Evolutionary conservation across 2,113 vertebrate species (phyloP), one percentile per base, ranked within the genome.

Genomic region (Mormoops blainvillei): DNA sequence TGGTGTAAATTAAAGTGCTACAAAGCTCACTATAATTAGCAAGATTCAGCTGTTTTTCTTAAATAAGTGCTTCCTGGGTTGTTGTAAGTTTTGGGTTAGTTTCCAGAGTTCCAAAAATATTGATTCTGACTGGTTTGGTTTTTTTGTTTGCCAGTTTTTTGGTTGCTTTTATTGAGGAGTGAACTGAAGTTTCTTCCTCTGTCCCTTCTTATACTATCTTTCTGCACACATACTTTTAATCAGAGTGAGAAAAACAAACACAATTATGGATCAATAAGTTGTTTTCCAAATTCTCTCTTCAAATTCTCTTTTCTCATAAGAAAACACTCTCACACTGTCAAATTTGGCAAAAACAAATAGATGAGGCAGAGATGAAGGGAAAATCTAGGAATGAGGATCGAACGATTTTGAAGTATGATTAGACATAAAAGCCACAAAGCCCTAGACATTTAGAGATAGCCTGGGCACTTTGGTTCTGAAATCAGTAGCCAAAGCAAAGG

Each of bases 31-130:
- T 68, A 7, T 70, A 82, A 43, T 82, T 56, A 83, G 28, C 90
- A 94, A 87, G 48, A 83, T 89, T 78, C 73, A 74, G 43, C 13
- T 70, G 33, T 68, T 95, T 96, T 94, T 82, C 80, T 90, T 77
- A 28, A 82, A 71, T 77, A 86, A 76, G 19, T 87, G 24, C 38
- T 89, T 31, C n/a, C 58, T 76, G 33, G 19, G 41, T 81, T 92
- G 33, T 87, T 50, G 33, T 1, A 97, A 89, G 33, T 3, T 89
- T 94, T 92, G 78, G 22, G n/a, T 86, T 89, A 77, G n/a, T 87
- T 97, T 96, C 71, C 52, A 77, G 41, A 70, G 8, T 65, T 94
- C 31, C 41, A 95, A 86, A 96, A 82, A 78, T 90, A 73, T 12
- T 41, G 38, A 84, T 83, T 90, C 12, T 71, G 22, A 61, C 38